Evolutionary conservation across 1,140 invertebrate species (phyloP), one percentile per base, ranked within the genome.

Genomic region (Microplitis mediator): DNA sequence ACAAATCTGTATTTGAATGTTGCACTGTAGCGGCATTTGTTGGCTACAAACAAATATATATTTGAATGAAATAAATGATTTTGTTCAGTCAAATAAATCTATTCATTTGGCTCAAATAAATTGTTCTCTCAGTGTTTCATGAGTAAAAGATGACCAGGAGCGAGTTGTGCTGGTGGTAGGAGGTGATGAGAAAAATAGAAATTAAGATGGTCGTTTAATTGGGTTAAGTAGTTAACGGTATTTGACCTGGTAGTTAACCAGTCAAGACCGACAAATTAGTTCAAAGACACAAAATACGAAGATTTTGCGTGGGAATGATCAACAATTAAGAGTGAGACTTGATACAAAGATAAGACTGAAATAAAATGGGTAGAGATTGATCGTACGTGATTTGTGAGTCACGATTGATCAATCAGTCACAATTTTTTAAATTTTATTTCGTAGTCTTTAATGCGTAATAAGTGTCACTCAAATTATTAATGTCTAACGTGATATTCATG

Each of bases 271-370:
- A 62, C 35, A 62, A 70, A 75, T 69, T 75, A 68, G 61, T 54
- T 56, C 23, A 6, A 74, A 54, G 72, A 66, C 73, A 69, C 76
- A 70, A 76, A 76, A 76, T 51, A 58, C 75, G 71, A 74, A 75
- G 72, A 75, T 78, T 78, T 75, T 61, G 73, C 80, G 80, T 82
- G 81, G 78, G 81, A 82, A 81, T 76, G 16, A 69, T 66, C 35
- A 45, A 60, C 14, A 50, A 64, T 64, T 32, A 35, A 16, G 36
- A 36, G 14, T 39, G 54, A 58, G 23, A 58, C 56, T 54, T 54
- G 13, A 51, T 61, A 54, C 45, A 14, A 14, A 62, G 11, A 56
- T 67, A 11, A 64, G 64, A 60, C 16, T 14, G 66, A 52, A 64
- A 35, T 13, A 6, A 11, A 45, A 4, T 23, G 31, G n/a, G 45